Base-by-base conservation (phyloP, 2,888 invertebrate species). In the Augiades crinisus region DNA sequence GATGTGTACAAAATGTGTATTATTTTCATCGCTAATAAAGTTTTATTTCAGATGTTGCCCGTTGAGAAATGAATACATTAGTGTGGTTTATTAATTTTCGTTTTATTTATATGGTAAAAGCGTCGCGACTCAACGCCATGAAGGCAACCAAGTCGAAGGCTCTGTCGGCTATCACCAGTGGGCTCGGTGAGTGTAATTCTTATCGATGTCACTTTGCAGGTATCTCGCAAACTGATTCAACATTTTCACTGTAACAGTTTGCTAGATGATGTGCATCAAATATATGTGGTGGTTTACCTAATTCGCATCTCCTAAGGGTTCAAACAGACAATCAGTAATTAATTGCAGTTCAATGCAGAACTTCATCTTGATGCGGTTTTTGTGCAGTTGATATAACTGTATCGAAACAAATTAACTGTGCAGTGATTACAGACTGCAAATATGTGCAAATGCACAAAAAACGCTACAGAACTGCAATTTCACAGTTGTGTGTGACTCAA, bases 161-260 rank as follows among this genome's bases (percentile, higher is more conserved):
- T 91, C 94, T 96, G 91, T 95, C 96, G 90, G 95, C 96, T 92
- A 93, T 97, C 91, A 95, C 96, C 81, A 94, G 94, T 74, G 94
- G 94, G 82, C 94, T 98, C 81, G 97, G 97, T 98, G 93, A 98
- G 97, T 96, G 64, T 50, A 62, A 53, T 60, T 73, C 71, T 67
- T 70, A 62, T 55, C 53, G 67, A 43, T 13, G 4, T 34, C 53
- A 31, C 36, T 22, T 44, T n/a, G 19, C 43, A 50, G 59, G 54
- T 62, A 47, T 64, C 64, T 65, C 55, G 62, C 63, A 59, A 64
- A 61, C 61, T 59, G 52, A 37, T 22, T 14, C 16, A 24, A 47
- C 13, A 21, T 36, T 21, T 12, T 8, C 7, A 7, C 19, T 22
- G 21, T 33, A 22, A 43, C 33, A 46, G 75, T 75, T 73, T 81